phyloP scores from a whole-genome alignment of 2,797 vertebrate species.

The Squalus acanthias region DNA sequence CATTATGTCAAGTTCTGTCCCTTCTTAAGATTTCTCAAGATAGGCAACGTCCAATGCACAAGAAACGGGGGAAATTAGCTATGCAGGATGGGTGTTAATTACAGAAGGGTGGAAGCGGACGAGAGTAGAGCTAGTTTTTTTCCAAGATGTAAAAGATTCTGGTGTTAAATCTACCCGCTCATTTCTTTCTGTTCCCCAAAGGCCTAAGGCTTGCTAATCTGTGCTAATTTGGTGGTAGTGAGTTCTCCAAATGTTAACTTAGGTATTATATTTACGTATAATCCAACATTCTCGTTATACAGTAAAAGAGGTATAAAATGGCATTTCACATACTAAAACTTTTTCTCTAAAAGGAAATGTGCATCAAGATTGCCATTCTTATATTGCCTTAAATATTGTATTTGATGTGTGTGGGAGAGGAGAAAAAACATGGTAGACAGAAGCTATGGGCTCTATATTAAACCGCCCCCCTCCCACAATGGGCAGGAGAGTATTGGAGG shows the following conservation, averaged over 20 bases:
- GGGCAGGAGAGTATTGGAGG: not conserved
- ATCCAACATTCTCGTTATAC: no score
- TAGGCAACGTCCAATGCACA: not conserved
- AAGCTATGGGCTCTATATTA: no score
- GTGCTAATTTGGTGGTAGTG: not conserved
- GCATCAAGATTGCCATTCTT: no score
- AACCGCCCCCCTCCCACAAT: not conserved
- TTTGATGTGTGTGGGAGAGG: no score
- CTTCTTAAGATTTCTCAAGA: not conserved
- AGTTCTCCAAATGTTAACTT: not conserved
- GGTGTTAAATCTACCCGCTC: not conserved
- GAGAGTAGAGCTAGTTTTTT: not conserved
- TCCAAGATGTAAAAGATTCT: not conserved
- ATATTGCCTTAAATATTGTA: no score
- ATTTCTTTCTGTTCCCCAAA: not conserved
- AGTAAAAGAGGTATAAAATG: no score
- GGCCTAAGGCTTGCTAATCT: not conserved
- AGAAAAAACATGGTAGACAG: no score
- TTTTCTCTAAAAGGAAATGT: no score
- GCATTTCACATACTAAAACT: no score
- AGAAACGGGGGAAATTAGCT: not conserved
- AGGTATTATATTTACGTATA: not conserved
- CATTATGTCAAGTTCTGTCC: not conserved
- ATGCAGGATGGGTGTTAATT: not conserved
- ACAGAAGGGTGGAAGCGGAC: not conserved